phyloP scores from a whole-genome alignment of 2,888 invertebrate genomes.

The Erannis defoliaria region DNA sequence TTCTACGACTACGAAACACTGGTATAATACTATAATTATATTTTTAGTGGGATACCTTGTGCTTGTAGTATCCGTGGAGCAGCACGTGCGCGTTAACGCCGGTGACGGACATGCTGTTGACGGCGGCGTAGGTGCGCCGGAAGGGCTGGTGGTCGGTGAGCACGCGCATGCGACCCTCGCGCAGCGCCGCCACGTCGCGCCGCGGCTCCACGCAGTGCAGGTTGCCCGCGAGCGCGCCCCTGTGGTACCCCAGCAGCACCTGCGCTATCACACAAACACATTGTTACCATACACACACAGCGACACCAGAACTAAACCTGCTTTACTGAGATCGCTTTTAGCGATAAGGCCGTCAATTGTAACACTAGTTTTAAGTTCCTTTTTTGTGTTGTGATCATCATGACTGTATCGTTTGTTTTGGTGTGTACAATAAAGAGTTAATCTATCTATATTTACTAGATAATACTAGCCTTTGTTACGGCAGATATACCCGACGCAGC shows the following conservation, averaged over 20 bases:
- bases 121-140: conserved; percentile 75
- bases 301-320: too few relatives aligned
- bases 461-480: conserved; percentile 79
- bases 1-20: too few relatives aligned
- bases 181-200: conserved; percentile 74
- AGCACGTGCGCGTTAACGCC: conserved; percentile 64
- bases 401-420: too few relatives aligned
- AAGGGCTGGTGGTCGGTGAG: conserved; percentile 85
- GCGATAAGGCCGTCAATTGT: too few relatives aligned
- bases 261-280: conserved; percentile 55
- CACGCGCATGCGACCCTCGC: conserved; percentile 83
- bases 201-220: conserved; percentile 88
- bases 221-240: conserved; percentile 89
- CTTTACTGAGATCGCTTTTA: too few relatives aligned
- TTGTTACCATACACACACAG: too few relatives aligned
- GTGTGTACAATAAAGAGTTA: too few relatives aligned
- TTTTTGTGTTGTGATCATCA: too few relatives aligned
- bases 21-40: too few relatives aligned
- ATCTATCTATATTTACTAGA: too few relatives aligned
- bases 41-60: conserved; percentile 55
- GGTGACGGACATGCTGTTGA: conserved; percentile 63
- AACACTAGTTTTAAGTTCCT: too few relatives aligned
- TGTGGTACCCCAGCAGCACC: conserved; percentile 87
- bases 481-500: conserved; percentile 78
- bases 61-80: conserved; percentile 58